These are phyloP conservation scores for Andricus curvator DNA, from an alignment of 2,888 invertebrate genomes.

Conservation along the genomic window DNA sequence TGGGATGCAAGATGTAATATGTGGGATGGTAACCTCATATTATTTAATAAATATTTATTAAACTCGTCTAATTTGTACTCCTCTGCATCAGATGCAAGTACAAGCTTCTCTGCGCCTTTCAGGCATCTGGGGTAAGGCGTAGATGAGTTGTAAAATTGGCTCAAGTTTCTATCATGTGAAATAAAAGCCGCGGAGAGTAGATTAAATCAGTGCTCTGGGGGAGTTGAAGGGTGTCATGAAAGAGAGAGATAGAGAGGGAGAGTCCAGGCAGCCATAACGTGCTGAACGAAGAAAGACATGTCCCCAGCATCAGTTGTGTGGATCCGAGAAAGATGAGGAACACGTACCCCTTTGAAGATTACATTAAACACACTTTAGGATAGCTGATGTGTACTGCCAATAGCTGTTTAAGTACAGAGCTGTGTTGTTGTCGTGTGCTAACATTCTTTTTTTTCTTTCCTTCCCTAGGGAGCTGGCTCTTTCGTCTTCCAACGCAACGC, in stretches of 20 bases:
- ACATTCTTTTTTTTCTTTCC: not conserved
- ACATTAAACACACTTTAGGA: conserved; percentile 16
- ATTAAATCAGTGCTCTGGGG: conserved; percentile 12
- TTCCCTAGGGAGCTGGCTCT: not conserved
- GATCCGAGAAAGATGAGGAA: conserved; percentile 33
- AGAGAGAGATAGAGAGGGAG: not conserved
- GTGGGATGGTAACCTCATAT: too few species aligned
- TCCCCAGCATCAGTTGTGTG: not conserved
- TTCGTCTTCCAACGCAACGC: conserved; percentile 1
- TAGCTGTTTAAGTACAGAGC: not conserved
- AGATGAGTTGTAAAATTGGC: not conserved
- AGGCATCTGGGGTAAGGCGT: not conserved
- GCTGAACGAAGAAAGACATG: not conserved
- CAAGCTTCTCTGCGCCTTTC: too few species aligned
- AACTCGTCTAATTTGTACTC: too few species aligned
- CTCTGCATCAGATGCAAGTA: too few species aligned
- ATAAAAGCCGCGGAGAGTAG: conserved; percentile 21
- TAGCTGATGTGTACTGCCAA: not conserved
- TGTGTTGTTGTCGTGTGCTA: conserved; percentile 1
- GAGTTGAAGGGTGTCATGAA: conserved; percentile 21
- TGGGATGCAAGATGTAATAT: too few species aligned
- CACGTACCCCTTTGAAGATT: conserved; percentile 6
- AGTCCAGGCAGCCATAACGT: not conserved
- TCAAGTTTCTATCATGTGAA: not conserved
- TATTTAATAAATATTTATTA: too few species aligned